phyloP scores from a whole-genome alignment of 2,797 vertebrate genomes.

The Sus cebifrons region DNA sequence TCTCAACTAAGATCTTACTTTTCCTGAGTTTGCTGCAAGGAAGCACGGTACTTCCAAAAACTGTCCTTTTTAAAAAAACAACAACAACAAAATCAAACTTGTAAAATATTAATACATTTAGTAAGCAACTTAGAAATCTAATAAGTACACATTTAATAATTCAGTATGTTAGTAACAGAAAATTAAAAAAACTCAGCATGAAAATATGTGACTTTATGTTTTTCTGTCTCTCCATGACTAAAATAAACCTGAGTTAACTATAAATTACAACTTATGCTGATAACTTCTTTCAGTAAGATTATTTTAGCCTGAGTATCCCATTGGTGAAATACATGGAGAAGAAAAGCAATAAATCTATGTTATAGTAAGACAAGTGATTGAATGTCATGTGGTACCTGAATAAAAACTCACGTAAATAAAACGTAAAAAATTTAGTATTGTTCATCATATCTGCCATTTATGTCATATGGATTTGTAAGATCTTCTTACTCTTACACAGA shows the following conservation, averaged over 20 bases:
- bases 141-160: neutral
- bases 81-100: neutral
- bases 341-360: neutral
- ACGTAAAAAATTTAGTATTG: conserved; percentile 24
- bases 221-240: neutral
- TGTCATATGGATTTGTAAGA: neutral
- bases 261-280: neutral
- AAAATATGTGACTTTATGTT: conserved; percentile 11
- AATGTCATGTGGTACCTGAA: neutral
- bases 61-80: neutral
- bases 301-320: neutral
- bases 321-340: neutral
- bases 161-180: neutral
- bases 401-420: neutral
- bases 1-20: neutral
- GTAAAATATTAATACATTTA: neutral
- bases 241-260: conserved; percentile 10
- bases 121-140: neutral
- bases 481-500: neutral
- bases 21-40: neutral
- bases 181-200: neutral
- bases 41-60: neutral
- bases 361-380: conserved; percentile 37
- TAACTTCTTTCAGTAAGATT: neutral
- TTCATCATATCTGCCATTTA: neutral